Conservation (phyloP, 2,888 invertebrate genomes). For the Diadromus collaris region DNA sequence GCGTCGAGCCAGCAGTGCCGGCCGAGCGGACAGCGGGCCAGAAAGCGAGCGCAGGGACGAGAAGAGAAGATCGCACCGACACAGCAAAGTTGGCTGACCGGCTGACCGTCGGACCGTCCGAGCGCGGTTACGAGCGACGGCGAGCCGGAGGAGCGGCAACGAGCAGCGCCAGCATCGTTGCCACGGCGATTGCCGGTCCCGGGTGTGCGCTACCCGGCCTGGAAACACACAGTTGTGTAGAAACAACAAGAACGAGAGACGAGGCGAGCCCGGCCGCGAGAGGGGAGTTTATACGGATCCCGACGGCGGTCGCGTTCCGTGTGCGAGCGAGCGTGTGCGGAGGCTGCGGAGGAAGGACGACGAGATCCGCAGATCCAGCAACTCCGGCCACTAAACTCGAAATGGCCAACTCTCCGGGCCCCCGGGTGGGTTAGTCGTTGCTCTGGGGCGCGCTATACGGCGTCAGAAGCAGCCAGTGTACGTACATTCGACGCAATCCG, state of each 20-base stretch:
- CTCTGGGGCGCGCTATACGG: conserved; percentile 46
- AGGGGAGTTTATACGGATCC: too few relatives aligned
- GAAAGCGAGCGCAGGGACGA: neutral
- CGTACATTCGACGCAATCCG: conserved; percentile 67
- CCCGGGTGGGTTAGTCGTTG: conserved; percentile 41
- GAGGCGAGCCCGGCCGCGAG: too few relatives aligned
- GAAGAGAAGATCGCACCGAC: conserved; percentile 10
- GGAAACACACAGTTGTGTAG: conserved; percentile 26
- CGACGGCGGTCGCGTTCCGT: too few relatives aligned
- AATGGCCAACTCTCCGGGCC: conserved; percentile 69
- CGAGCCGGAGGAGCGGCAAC: conserved; percentile 60
- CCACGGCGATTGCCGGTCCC: conserved; percentile 62
- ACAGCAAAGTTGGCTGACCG: conserved; percentile 70
- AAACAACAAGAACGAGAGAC: conserved; percentile 34
- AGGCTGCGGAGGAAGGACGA: conserved; percentile 25
- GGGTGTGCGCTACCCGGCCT: conserved; percentile 33
- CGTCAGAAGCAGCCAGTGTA: conserved; percentile 27
- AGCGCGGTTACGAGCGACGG: conserved; percentile 62
- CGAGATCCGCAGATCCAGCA: conserved; percentile 46
- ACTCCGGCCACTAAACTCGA: conserved; percentile 70
- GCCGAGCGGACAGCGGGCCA: neutral
- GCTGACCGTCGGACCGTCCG: conserved; percentile 67
- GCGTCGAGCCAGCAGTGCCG: conserved; percentile 58
- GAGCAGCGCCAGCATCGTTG: conserved; percentile 54
- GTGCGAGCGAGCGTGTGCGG: conserved; percentile 22